Base-by-base conservation (phyloP, 1,140 invertebrate species). In the Maniola jurtina region DNA sequence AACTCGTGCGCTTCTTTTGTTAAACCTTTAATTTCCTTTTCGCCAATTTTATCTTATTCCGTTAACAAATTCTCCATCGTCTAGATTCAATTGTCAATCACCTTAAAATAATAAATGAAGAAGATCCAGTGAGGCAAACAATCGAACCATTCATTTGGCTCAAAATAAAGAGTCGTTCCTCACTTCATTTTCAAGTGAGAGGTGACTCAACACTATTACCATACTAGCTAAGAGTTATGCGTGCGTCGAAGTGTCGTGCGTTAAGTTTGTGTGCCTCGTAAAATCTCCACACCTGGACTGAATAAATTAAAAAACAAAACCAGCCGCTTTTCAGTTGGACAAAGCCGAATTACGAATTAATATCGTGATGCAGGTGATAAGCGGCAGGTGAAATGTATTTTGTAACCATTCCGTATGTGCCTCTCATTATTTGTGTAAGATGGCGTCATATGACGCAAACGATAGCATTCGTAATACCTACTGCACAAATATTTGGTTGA, bases 221-320 rank as follows among this genome's bases (percentile, higher is more conserved):
- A 65, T 61, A 68, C 66, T 69, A 69, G 57, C 56, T 36, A 64
- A 71, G 59, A 74, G 61, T 66, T 73, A 70, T 69, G 35, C 45
- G 61, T 62, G 15, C 11, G 56, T 52, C 54, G 5, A n/a, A 52
- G 48, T 25, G 48, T 33, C 13, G 14, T 33, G 25, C 14, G 10
- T 13, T 54, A 33, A 10, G 50, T 55, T 34, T 57, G 35, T 63
- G 10, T 25, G 38, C 25, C 25, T 63, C 36, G 10, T 62, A 57
- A 57, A 70, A 66, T 59, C 59, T 61, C 57, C 38, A 48, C 67
- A 69, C 61, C 67, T 69, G 67, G 61, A 64, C 11, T 8, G 66
- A 64, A 69, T 69, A 69, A 35, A 62, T 69, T 69, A 63, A 68
- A n/a, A 52, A 52, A 45, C 42, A 11, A 52, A 61, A 35, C 56